Evolutionary conservation across 2,888 invertebrate species (phyloP).

Genomic region (Nesidiocoris tenuis): DNA sequence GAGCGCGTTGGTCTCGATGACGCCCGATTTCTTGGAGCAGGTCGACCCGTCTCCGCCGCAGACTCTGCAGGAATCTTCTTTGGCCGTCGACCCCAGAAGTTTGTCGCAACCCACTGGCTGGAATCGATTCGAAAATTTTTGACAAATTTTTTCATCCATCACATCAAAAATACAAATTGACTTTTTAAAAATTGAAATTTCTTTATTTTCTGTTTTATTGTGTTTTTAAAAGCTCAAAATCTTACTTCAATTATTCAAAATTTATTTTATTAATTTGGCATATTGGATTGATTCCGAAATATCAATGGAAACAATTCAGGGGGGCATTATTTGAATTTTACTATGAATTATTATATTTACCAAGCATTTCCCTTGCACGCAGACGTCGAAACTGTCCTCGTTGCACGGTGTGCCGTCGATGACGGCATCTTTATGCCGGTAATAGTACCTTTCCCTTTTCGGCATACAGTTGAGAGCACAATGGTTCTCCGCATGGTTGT

Average conservation of each 20-base stretch:
- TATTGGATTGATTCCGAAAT: no score
- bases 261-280: no score
- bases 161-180: not conserved
- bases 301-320: not conserved
- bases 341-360: conserved; percentile 57
- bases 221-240: no score
- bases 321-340: not conserved
- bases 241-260: not conserved
- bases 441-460: conserved; percentile 85
- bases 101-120: conserved; percentile 92
- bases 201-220: no score
- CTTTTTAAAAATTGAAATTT: no score
- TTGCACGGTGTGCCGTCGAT: conserved; percentile 81
- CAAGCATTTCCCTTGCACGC: conserved; percentile 91
- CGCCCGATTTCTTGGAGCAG: conserved; percentile 75
- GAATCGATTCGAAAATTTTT: conserved; percentile 43
- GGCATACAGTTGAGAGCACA: conserved; percentile 97
- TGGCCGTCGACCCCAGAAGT: conserved; percentile 82
- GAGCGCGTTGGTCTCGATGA: conserved; percentile 72
- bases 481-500: conserved; percentile 80
- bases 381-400: conserved; percentile 82
- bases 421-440: conserved; percentile 76
- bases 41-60: conserved; percentile 90
- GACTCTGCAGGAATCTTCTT: conserved; percentile 86
- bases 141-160: not conserved